Evolutionary conservation across 2,113 vertebrate genomes (phyloP), one percentile per base, ranked within the genome.

Genomic region (Emydura subglobosa): DNA sequence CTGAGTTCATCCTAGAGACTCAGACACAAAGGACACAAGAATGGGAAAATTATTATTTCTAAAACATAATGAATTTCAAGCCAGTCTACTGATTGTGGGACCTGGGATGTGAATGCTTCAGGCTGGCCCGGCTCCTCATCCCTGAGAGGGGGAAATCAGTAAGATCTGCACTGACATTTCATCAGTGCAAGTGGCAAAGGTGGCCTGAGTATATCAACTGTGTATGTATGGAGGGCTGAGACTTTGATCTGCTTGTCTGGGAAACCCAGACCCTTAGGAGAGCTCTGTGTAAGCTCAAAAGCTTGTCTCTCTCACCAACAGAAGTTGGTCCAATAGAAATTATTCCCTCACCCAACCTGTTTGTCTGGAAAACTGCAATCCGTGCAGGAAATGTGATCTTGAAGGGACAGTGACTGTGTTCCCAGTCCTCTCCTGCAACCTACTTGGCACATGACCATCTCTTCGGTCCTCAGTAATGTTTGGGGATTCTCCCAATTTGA

Each of bases 1-100:
- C 94, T 92, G 95, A 42, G 96, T 89, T 93, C 82, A 88, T 85
- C 59, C 84, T 96, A 95, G 94, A 96, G 87, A 78, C 79, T 86
- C 53, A 88, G 53, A 94, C 88, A 88, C 94, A 95, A 95, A 92
- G 96, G 81, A 74, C 92, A 0, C 0, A 29, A 61, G 27, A 61
- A 61, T 31, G 57, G 57, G 29, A 31, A 61, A 31, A 61, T 61
- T 8, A 61, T 61, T 61, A 61, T 61, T 61, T 61, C 11, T 29
- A 61, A 6, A 31, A 31, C 55, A 5, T 31, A 31, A 89, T 97
- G 93, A 94, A 96, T 97, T 96, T 96, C 85, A 96, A 87, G 49
- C 49, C 78, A 53, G 82, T 89, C 83, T 95, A 72, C 89, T 86
- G 83, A 84, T 95, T 96, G 91, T 94, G n/a, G 68, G 86, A 59